Evolutionary conservation across 2,888 invertebrate species (phyloP).

Genomic region (Melitaea athalia): DNA sequence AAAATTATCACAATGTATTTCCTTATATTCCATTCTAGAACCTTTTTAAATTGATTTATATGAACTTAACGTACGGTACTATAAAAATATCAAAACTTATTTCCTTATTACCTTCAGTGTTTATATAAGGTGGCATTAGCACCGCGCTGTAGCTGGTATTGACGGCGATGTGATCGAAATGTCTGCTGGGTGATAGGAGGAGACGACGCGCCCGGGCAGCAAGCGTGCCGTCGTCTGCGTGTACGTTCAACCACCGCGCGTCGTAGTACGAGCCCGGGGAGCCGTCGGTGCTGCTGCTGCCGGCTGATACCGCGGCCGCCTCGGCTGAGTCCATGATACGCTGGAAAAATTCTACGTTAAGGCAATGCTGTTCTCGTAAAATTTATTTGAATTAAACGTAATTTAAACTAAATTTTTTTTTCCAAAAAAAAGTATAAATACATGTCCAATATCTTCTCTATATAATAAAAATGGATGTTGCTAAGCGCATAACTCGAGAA

Average conservation of each 20-base stretch:
- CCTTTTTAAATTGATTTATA: too few species aligned
- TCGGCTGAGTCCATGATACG: constrained; percentile 96
- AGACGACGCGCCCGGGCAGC: constrained; percentile 87
- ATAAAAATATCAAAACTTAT: neutral
- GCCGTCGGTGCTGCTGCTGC: constrained; percentile 82
- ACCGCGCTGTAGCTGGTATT: constrained; percentile 93
- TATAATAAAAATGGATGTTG: too few species aligned
- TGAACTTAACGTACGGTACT: too few species aligned
- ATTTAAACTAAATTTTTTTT: neutral
- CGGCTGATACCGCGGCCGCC: constrained; percentile 87
- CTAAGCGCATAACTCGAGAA: too few species aligned
- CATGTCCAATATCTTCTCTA: too few species aligned
- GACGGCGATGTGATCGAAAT: constrained; percentile 93
- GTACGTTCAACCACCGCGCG: constrained; percentile 90
- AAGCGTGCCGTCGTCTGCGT: constrained; percentile 88
- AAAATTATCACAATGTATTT: neutral
- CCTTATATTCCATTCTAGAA: neutral
- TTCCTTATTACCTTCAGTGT: constrained; percentile 82
- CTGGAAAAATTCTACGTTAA: constrained; percentile 67
- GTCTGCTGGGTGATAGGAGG: constrained; percentile 88
- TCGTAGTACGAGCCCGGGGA: constrained; percentile 87
- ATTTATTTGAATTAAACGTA: neutral
- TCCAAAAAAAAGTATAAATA: too few species aligned
- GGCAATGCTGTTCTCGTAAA: neutral
- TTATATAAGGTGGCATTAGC: constrained; percentile 91